Evolutionary conservation across 2,113 vertebrate genomes (phyloP).

Genomic region (Eptesicus fuscus): DNA sequence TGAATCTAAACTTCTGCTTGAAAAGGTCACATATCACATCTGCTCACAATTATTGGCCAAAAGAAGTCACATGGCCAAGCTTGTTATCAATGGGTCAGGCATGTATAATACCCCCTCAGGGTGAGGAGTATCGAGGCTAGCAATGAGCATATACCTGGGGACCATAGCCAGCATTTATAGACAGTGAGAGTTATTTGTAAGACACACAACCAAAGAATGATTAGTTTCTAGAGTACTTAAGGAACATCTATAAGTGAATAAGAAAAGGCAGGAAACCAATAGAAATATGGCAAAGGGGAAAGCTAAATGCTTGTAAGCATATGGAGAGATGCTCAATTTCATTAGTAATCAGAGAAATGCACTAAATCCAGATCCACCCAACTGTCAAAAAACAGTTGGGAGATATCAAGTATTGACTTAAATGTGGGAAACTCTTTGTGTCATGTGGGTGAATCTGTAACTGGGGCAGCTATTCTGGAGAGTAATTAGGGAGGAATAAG

Average conservation of each 20-base stretch:
- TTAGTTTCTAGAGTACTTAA: background rate
- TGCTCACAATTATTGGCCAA: background rate
- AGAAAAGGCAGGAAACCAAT: background rate
- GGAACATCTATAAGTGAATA: background rate
- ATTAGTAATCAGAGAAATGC: background rate
- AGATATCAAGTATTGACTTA: background rate
- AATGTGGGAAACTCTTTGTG: background rate
- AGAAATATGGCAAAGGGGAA: background rate
- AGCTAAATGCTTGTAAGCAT: background rate
- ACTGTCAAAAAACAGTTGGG: background rate
- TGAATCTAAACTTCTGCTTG: background rate
- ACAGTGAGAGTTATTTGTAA: background rate
- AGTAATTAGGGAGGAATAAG: background rate
- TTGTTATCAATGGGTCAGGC: background rate
- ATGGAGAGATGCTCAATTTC: background rate
- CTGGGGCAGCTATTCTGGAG: background rate
- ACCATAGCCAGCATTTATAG: background rate
- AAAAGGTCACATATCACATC: background rate
- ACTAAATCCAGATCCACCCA: background rate
- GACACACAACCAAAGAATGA: background rate
- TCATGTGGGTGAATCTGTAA: background rate
- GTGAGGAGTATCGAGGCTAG: no score
- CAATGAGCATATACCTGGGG: background rate
- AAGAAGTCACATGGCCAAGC: background rate
- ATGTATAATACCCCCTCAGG: fast-evolving